Conservation (phyloP, 2,797 vertebrate species). For the Spinus olivaceus region DNA sequence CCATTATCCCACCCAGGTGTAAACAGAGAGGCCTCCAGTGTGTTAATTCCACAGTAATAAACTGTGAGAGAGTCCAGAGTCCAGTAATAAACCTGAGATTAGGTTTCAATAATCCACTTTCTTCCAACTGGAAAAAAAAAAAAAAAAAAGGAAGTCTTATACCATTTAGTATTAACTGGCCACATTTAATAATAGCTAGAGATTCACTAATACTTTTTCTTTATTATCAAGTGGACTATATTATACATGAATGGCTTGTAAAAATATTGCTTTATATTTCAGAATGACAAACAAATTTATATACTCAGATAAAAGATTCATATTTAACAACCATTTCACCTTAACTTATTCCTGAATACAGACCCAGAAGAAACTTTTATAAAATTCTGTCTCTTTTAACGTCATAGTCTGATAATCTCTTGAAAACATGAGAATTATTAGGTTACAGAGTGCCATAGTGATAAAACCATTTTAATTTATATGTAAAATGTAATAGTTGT, state of each 20-base stretch:
- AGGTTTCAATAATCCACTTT: conserved; percentile 15
- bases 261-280: background rate
- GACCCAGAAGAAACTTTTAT: background rate
- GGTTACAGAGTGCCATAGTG: conserved; percentile 3
- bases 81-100: background rate
- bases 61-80: too few relatives aligned
- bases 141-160: background rate
- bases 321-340: background rate
- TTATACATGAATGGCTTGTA: conserved; percentile 53
- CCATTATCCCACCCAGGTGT: background rate
- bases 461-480: background rate
- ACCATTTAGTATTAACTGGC: background rate
- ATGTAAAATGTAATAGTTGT: background rate
- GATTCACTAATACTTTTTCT: background rate
- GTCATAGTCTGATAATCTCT: background rate
- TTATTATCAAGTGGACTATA: background rate
- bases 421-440: background rate
- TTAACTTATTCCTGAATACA: background rate
- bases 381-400: background rate
- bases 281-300: background rate
- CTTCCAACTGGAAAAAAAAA: background rate
- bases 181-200: background rate
- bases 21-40: background rate
- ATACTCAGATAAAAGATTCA: background rate
- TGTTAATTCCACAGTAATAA: conserved; percentile 21